Evolutionary conservation across 2,888 invertebrate genomes (phyloP), one percentile per base, ranked within the genome.

Genomic region (Deilephila porcellus): DNA sequence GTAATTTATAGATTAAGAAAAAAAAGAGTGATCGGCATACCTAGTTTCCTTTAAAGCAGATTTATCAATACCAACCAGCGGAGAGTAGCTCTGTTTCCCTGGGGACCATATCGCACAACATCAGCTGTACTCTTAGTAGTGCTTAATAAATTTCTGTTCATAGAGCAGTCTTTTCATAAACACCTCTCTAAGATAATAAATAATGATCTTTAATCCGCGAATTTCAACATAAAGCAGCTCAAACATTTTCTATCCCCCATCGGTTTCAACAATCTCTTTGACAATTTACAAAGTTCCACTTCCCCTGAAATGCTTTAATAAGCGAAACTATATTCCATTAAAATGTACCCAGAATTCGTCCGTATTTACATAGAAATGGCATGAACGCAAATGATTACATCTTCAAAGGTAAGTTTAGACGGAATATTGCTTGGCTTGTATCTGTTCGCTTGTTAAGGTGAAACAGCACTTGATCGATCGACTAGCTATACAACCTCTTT

Each of bases 401-500:
- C 29, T 8, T 14, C 25, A 25, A 60, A 60, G 29, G 14, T 1
- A 60, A 25, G 17, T 60, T 45, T 1, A 25, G n/a, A 37, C 3
- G 19, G 34, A 25, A 17, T 52, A 45, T 67, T 67, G 14, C 14
- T 45, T 14, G 4, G 20, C 20, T 64, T 20, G 64, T 45, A 11
- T 64, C 20, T 14, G 20, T 45, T 19, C 3, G 1, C 19, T 4
- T 29, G 45, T 20, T 64, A 11, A 64, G 20, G 20, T 64, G 20
- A 64, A 64, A 45, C 64, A 25, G 17, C 17, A 25, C 17, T 45
- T 67, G 52, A 52, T 67, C 52, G 67, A 67, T 67, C 52, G 25
- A 52, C 45, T 20, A 45, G 20, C 45, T 64, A 67, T 52, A 5
- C 52, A 64, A 52, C 62, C 6, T 67, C 25, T 52, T 67, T 52